Evolutionary conservation across 1,140 invertebrate species (phyloP), one percentile per base, ranked within the genome.

Genomic region (Pteromalus puparum): DNA sequence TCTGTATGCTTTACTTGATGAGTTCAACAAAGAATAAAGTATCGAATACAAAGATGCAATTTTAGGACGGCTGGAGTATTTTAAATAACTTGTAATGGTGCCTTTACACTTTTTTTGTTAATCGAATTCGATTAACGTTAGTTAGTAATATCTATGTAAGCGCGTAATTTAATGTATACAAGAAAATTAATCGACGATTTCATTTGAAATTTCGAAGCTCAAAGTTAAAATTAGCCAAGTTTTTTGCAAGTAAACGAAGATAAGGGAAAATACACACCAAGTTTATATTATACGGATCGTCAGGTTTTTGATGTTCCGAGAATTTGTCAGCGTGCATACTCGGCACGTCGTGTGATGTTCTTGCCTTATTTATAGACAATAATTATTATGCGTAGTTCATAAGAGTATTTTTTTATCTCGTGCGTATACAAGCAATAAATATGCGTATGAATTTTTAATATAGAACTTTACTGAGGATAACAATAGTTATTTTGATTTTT

Each of bases 331-430:
- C 21, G 30, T 38, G 28, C 28, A 28, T 67, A 5, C 48, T 74
- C 15, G 42, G 65, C 30, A 13, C 72, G 75, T 81, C 46, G 26
- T 82, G 84, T 85, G 75, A 83, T 68, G 46, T 46, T 82, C 81
- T 85, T 85, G 84, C 81, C 81, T 82, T 85, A 87, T 28, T 65
- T 65, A 48, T 73, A 61, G 46, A 83, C 74, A 72, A 53, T 80
- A 77, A 48, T 74, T 77, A 53, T 53, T 53, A 18, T 53, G 13
- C 48, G 48, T 18, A 53, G 2, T 53, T 38, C 7, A 42, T 42
- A 42, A 42, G 38, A 42, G 38, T 42, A 42, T 42, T 7, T 42
- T 42, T 42, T 42, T 42, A 42, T 42, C 9, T 42, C 38, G 7
- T 7, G 38, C 38, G 46, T 48, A 18, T 48, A 18, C 1, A 48